These are phyloP conservation scores for Pecten maximus DNA, from an alignment of 2,888 invertebrate genomes.

Conservation along the genomic window DNA sequence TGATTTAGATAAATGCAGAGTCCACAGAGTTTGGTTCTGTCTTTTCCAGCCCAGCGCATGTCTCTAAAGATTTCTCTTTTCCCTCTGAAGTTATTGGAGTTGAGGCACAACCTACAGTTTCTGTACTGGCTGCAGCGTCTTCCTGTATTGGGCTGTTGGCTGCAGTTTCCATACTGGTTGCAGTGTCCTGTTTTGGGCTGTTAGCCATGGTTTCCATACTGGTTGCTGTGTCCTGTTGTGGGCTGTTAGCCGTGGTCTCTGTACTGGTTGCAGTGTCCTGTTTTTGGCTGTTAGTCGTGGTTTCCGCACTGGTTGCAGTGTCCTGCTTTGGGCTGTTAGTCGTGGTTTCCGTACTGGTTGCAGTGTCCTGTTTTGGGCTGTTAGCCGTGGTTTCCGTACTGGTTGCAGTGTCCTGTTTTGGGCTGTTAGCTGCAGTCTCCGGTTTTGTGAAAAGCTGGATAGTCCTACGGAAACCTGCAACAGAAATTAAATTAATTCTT, in stretches of 20 bases:
- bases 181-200: not conserved
- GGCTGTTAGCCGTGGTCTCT: not conserved
- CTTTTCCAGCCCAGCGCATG: not conserved
- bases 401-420: constrained; percentile 42
- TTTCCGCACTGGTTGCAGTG: not conserved
- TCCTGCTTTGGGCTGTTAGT: not conserved
- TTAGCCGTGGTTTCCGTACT: not conserved
- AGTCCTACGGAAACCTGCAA: constrained; percentile 78
- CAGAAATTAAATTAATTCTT: not conserved
- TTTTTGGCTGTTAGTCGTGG: not conserved
- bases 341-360: not conserved
- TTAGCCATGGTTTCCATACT: not conserved
- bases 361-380: not conserved
- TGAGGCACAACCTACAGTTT: constrained; percentile 2
- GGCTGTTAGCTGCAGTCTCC: constrained; percentile 67
- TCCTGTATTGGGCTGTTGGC: not conserved
- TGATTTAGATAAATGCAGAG: not conserved
- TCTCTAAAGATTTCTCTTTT: not conserved
- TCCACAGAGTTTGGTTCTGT: not conserved
- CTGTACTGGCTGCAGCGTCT: not conserved
- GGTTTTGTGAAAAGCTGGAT: constrained; percentile 78
- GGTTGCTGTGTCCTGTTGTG: not conserved
- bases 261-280: not conserved
- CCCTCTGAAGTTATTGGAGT: not conserved
- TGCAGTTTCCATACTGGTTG: not conserved